These are phyloP conservation scores for Harpalus rubripes DNA, from an alignment of 2,888 invertebrate genomes.

Conservation along the genomic window DNA sequence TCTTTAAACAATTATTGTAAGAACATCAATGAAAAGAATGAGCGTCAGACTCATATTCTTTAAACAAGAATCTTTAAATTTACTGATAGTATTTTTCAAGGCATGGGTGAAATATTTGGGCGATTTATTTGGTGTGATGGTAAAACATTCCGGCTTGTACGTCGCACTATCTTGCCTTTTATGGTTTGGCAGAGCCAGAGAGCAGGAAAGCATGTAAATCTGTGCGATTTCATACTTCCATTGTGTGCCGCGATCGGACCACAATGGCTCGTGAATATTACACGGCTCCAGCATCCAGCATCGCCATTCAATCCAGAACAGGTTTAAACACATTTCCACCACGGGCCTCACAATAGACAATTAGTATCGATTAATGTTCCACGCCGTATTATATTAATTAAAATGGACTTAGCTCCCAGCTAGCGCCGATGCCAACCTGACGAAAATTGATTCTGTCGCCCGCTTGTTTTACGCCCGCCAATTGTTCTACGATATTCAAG, in stretches of 20 bases:
- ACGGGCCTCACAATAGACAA: slow-evolving; percentile 55
- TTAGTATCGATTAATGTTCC: slow-evolving; percentile 64
- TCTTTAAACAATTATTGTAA: too few species aligned
- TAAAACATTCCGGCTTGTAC: neutral
- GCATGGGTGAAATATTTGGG: neutral
- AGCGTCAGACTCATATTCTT: too few species aligned
- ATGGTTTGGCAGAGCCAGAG: neutral
- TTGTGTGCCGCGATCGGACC: slow-evolving; percentile 39
- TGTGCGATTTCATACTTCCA: slow-evolving; percentile 61
- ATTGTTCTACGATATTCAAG: slow-evolving; percentile 3
- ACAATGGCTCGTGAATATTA: slow-evolving; percentile 63
- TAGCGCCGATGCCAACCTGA: slow-evolving; percentile 1
- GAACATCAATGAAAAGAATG: too few species aligned
- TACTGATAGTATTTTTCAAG: too few species aligned
- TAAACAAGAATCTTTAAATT: too few species aligned
- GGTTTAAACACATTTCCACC: slow-evolving; percentile 63
- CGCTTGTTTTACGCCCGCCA: slow-evolving; percentile 6
- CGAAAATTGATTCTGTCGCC: slow-evolving; percentile 34
- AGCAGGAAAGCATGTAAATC: slow-evolving; percentile 57
- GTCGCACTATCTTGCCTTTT: neutral
- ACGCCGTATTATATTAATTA: slow-evolving; percentile 61
- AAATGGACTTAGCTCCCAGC: slow-evolving; percentile 54
- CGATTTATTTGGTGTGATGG: neutral
- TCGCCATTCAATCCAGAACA: slow-evolving; percentile 40
- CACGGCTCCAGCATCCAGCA: slow-evolving; percentile 29